phyloP scores from a whole-genome alignment of 2,797 vertebrate genomes.

The Selene dorsalis region DNA sequence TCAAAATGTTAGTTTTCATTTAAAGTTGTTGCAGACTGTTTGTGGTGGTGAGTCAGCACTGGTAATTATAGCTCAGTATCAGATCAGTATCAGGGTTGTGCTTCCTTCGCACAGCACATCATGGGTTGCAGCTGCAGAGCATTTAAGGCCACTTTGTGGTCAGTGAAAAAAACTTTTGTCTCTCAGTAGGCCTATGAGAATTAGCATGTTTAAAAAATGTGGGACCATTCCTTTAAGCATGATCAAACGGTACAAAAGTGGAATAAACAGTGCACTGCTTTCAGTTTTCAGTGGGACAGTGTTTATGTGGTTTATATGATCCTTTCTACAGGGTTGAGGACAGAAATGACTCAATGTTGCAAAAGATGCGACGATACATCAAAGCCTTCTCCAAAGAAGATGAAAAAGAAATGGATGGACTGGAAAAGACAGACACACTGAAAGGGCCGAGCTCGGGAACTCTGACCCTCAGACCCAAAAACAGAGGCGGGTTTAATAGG shows the following conservation, averaged over 20 bases:
- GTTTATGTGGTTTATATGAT: neutral
- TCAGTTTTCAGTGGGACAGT: neutral
- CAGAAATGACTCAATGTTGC: constrained; percentile 75
- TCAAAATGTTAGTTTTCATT: neutral
- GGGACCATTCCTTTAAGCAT: neutral
- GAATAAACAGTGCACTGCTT: neutral
- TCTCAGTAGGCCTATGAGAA: neutral
- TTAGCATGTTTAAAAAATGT: neutral
- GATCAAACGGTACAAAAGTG: neutral
- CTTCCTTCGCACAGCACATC: constrained; percentile 23
- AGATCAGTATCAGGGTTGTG: constrained; percentile 2
- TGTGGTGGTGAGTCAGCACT: neutral
- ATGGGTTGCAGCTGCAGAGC: constrained; percentile 22
- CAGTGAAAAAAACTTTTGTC: neutral
- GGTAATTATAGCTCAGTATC: constrained; percentile 8
- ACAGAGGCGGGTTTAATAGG: constrained; percentile 31
- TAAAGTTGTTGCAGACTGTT: neutral
- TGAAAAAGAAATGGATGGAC: constrained; percentile 49
- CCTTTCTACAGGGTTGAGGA: constrained; percentile 81
- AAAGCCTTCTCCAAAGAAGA: constrained; percentile 77
- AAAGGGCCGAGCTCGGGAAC: constrained; percentile 21
- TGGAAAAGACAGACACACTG: constrained; percentile 58
- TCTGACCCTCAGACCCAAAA: constrained; percentile 44
- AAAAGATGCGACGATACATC: constrained; percentile 82
- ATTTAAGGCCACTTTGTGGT: constrained; percentile 16